These are phyloP conservation scores for Pygmarrhopalites habei DNA, from an alignment of 1,140 invertebrate species.

Conservation along the genomic window DNA sequence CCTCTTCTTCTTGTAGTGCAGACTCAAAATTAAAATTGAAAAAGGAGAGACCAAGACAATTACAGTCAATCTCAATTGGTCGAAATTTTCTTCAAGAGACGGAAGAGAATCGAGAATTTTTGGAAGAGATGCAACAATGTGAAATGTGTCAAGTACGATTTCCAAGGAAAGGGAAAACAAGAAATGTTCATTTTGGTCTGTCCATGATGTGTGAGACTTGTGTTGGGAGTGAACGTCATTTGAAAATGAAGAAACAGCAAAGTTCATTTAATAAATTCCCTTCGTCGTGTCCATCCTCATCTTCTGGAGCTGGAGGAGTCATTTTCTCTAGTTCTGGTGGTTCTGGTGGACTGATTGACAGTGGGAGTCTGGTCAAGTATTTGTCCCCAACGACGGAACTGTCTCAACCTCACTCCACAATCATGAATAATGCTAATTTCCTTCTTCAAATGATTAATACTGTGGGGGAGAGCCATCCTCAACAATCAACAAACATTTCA, in stretches of 20 bases:
- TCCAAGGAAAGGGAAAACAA: conserved; percentile 24
- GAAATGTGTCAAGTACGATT: conserved; percentile 36
- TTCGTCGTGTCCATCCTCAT: too few relatives aligned
- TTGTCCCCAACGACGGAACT: conserved; percentile 21
- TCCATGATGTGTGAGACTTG: conserved; percentile 35
- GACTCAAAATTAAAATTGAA: conserved; percentile 11
- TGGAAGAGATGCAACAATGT: conserved; percentile 34
- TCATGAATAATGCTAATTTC: conserved; percentile 92
- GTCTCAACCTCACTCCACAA: conserved; percentile 58
- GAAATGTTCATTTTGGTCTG: conserved; percentile 36
- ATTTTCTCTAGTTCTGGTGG: too few relatives aligned
- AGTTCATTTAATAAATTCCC: too few relatives aligned
- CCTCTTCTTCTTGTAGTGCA: neutral
- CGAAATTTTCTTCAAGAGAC: conserved; percentile 34
- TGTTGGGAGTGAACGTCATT: conserved; percentile 28
- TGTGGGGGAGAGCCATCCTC: conserved; percentile 37
- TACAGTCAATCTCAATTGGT: conserved; percentile 29
- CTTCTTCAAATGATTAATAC: conserved; percentile 77
- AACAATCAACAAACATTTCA: neutral
- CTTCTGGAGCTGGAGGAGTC: neutral
- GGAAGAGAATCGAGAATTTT: conserved; percentile 28
- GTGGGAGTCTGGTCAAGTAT: neutral
- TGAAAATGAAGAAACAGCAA: conserved; percentile 40
- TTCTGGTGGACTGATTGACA: neutral
- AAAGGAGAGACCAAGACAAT: conserved; percentile 28